Evolutionary conservation across 2,113 vertebrate genomes (phyloP).

Genomic region (Psettodes erumei): DNA sequence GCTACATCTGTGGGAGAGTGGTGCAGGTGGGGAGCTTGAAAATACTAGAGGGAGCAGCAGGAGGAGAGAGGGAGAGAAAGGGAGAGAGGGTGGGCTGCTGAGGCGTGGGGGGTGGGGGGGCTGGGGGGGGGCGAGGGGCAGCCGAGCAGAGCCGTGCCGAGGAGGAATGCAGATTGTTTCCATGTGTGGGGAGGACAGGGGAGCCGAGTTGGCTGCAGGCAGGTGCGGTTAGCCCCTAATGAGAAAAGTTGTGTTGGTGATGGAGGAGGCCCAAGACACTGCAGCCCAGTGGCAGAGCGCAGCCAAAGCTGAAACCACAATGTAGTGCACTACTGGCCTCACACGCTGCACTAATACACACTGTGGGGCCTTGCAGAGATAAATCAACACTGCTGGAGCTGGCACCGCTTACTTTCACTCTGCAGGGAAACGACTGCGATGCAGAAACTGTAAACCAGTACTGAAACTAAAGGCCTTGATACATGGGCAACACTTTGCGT

Average conservation of each 20-base stretch:
- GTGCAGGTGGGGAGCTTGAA: constrained; percentile 77
- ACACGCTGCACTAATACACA: constrained; percentile 75
- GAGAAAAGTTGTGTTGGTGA: constrained; percentile 83
- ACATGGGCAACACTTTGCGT: constrained; percentile 55
- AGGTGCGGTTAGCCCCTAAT: constrained; percentile 83
- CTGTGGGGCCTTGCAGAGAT: constrained; percentile 71
- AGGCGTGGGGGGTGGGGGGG: constrained; percentile 35
- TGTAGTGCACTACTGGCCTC: constrained; percentile 76
- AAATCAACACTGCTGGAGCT: constrained; percentile 77
- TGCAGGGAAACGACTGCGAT: constrained; percentile 64
- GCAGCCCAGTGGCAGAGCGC: constrained; percentile 73
- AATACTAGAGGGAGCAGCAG: constrained; percentile 71
- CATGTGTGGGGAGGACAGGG: constrained; percentile 79
- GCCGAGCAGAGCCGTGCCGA: constrained; percentile 54
- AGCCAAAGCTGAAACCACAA: constrained; percentile 79
- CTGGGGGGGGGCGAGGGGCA: neutral
- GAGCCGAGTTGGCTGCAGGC: constrained; percentile 77
- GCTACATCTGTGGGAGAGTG: constrained; percentile 76
- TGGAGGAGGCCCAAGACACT: constrained; percentile 78
- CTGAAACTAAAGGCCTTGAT: constrained; percentile 71
- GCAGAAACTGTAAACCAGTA: constrained; percentile 75
- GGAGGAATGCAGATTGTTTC: constrained; percentile 82
- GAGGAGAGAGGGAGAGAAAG: constrained; percentile 45
- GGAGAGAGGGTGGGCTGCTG: constrained; percentile 53
- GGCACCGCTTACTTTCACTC: constrained; percentile 60